These are phyloP conservation scores for Monoplex corrugatus DNA, from an alignment of 2,888 invertebrate species.

Conservation along the genomic window DNA sequence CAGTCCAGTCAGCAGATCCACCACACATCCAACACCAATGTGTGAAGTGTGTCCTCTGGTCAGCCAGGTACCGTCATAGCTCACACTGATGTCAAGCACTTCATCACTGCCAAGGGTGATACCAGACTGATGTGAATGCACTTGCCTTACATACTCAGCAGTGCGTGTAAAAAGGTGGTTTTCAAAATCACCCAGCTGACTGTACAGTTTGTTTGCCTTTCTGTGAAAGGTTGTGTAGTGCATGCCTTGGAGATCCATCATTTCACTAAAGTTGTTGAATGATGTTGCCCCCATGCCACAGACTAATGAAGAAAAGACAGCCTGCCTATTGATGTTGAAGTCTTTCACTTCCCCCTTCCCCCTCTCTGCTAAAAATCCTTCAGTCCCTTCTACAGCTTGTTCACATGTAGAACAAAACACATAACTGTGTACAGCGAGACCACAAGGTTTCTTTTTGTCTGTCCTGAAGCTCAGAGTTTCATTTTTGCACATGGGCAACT, in stretches of 20 bases:
- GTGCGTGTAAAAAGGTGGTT: too few relatives aligned
- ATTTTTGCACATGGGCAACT: neutral
- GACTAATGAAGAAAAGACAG: neutral
- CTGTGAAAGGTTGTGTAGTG: too few relatives aligned
- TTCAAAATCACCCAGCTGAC: too few relatives aligned
- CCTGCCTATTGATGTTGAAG: neutral
- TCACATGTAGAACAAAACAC: neutral
- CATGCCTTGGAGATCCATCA: too few relatives aligned
- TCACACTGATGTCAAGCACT: neutral
- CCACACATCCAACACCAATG: conserved; percentile 44
- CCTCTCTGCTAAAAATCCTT: neutral
- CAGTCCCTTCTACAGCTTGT: neutral
- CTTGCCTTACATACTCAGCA: neutral
- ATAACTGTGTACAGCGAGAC: neutral
- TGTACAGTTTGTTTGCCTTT: too few relatives aligned
- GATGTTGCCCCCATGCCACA: neutral
- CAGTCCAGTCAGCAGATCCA: conserved; percentile 42
- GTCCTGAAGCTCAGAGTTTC: too few relatives aligned
- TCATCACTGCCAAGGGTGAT: neutral
- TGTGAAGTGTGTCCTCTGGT: conserved; percentile 34
- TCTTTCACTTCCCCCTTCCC: too few relatives aligned
- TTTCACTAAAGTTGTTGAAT: too few relatives aligned
- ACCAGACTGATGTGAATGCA: neutral
- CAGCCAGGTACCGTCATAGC: neutral
- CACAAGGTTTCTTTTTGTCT: neutral